phyloP scores from a whole-genome alignment of 2,888 invertebrate genomes.

The Apodemia duryi region DNA sequence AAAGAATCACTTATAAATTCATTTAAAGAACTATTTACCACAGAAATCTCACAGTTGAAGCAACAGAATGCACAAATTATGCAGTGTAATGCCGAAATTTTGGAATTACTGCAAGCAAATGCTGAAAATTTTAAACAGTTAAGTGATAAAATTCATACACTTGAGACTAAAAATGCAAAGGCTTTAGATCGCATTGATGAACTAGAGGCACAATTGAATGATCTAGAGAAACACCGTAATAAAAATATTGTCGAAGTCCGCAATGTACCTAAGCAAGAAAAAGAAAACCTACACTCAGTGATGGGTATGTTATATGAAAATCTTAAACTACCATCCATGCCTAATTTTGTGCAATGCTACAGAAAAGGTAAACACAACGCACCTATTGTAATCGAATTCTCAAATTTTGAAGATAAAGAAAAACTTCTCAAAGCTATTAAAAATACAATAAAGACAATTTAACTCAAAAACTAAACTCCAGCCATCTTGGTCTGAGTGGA shows the following conservation, averaged over 20 bases:
- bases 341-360: too few species aligned
- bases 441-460: neutral
- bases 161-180: too few species aligned
- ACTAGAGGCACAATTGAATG: neutral
- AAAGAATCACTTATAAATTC: neutral
- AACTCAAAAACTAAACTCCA: neutral
- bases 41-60: neutral
- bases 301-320: neutral
- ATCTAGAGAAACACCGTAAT: neutral
- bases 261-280: neutral
- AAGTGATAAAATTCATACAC: neutral
- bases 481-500: neutral
- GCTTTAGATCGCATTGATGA: neutral
- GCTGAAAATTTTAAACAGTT: neutral
- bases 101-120: neutral
- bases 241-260: neutral
- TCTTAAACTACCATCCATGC: neutral
- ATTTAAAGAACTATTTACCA: neutral
- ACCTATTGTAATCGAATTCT: neutral
- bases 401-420: neutral
- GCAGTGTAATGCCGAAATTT: too few species aligned
- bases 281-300: neutral
- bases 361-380: neutral
- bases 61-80: neutral
- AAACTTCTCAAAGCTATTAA: neutral